These are phyloP conservation scores for Gonocerus acuteangulatus DNA, from an alignment of 2,888 invertebrate genomes.

Conservation along the genomic window DNA sequence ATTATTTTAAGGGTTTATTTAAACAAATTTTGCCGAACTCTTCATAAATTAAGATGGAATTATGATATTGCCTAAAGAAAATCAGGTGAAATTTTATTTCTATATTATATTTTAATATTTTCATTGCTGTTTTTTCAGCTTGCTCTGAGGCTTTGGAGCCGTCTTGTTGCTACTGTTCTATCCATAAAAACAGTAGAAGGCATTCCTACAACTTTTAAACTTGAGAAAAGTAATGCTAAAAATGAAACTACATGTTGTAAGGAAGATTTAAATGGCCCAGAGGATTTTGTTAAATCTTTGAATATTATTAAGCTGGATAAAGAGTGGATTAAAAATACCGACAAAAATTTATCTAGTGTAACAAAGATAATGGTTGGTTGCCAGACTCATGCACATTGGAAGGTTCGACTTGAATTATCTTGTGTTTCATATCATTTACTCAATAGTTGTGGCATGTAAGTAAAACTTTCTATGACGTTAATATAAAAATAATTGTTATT, in stretches of 20 bases:
- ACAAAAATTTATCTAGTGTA: slow-evolving; percentile 50
- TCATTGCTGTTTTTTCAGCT: too few relatives aligned
- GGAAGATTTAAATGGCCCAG: neutral
- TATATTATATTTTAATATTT: too few relatives aligned
- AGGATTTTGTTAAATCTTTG: neutral
- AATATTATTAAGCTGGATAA: slow-evolving; percentile 42
- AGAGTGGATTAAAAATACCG: slow-evolving; percentile 54
- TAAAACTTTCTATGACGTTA: neutral
- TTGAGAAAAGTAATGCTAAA: neutral
- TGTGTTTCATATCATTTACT: slow-evolving; percentile 30
- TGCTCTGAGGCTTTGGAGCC: slow-evolving; percentile 6
- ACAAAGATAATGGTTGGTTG: slow-evolving; percentile 49
- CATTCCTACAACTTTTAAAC: neutral
- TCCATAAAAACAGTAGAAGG: neutral
- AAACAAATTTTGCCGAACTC: too few relatives aligned
- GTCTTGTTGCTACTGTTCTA: neutral
- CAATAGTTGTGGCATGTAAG: slow-evolving; percentile 32
- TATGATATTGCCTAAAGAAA: too few relatives aligned
- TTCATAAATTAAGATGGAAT: too few relatives aligned
- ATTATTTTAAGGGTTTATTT: too few relatives aligned
- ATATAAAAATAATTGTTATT: too few relatives aligned
- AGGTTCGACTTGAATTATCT: slow-evolving; percentile 55
- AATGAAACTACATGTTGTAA: neutral
- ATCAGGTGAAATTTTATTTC: too few relatives aligned
- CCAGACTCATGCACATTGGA: slow-evolving; percentile 53